phyloP scores from a whole-genome alignment of 2,113 vertebrate species.

The Pelobates fuscus region DNA sequence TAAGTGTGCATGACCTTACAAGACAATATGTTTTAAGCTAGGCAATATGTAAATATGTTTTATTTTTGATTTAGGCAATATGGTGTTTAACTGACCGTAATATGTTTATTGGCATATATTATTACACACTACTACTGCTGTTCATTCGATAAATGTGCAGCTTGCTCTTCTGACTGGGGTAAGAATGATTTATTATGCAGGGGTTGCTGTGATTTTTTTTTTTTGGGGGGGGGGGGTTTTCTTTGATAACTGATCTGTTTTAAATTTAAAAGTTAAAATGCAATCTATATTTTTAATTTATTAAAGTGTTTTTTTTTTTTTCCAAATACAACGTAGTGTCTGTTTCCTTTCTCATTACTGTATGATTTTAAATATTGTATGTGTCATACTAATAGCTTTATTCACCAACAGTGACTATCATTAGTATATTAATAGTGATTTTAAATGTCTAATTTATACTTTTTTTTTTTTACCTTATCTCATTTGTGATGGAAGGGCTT shows the following conservation, averaged over 20 bases:
- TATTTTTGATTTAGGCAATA: background rate
- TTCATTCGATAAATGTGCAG: too few species aligned
- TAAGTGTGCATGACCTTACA: background rate
- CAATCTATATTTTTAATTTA: conserved; percentile 49
- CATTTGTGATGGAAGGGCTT: too few species aligned
- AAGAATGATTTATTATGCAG: too few species aligned
- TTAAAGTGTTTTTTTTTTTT: conserved; percentile 35
- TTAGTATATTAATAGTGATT: too few species aligned
- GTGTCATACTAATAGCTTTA: too few species aligned
- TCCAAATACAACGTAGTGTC: background rate
- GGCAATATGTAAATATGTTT: too few species aligned
- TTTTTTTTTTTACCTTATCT: too few species aligned
- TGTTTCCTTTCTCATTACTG: background rate
- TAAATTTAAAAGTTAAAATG: conserved; percentile 32
- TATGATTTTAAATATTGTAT: background rate
- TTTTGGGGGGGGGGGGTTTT: conserved; percentile 11
- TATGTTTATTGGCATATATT: conserved; percentile 5
- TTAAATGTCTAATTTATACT: too few species aligned
- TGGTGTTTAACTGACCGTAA: background rate
- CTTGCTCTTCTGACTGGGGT: too few species aligned
- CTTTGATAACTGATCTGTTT: conserved; percentile 34
- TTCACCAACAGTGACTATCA: too few species aligned
- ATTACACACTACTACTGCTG: conserved; percentile 19
- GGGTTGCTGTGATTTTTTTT: too few species aligned
- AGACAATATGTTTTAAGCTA: too few species aligned